Evolutionary conservation across 2,113 vertebrate species (phyloP), one percentile per base, ranked within the genome.

Genomic region (Tragelaphus imberbis): DNA sequence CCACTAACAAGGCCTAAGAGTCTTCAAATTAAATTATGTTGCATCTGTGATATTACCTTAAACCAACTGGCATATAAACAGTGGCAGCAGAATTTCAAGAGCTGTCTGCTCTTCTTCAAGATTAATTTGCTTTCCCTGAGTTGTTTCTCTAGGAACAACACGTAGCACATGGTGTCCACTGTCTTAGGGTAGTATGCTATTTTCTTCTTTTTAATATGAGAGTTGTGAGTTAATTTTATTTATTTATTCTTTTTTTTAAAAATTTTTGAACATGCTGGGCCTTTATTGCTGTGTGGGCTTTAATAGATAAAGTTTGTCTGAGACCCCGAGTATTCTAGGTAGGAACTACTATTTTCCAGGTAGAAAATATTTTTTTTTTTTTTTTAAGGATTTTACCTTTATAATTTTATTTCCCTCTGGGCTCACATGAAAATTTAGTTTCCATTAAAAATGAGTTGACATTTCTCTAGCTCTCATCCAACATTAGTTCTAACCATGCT

Each of bases 41-140:
- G 17, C 89, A 71, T 95, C 75, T n/a, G 17, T 87, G 33, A 33
- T n/a, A 79, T 49, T 87, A 95, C 88, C 71, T 97, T 96, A 84
- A 88, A 97, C 84, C 44, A 96, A 93, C 4, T 90, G 86, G 71
- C 90, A 84, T 90, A 80, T 91, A 81, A 80, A 94, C 33, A 86
- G n/a, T 80, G 59, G 47, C 81, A 88, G 53, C 61, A 91, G 47
- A 86, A 91, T 96, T 91, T 63, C 15, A 68, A 92, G 87, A 81
- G 30, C 80, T 89, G 1, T 89, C 96, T 98, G 68, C 71, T 95
- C 0, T 84, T 94, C 77, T 94, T 95, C 90, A 94, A 87, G 85
- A 84, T 91, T 90, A 71, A 93, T 96, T 93, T 90, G 51, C 30
- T 90, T 97, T 96, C 25, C 14, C 27, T 33, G 33, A 53, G 44